Evolutionary conservation across 2,888 invertebrate genomes (phyloP).

Genomic region (Erynnis tages): DNA sequence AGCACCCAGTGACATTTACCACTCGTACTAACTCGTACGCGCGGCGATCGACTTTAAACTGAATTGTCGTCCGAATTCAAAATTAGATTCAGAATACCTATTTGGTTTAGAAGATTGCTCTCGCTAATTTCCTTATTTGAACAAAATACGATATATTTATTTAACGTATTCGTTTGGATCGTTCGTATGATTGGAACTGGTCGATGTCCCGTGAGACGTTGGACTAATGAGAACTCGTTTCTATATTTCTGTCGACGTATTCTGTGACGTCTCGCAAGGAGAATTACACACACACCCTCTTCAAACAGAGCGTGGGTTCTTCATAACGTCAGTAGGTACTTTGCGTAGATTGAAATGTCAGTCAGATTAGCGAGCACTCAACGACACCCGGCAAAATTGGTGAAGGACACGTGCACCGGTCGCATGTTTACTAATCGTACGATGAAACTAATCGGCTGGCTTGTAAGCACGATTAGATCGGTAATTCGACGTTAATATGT

Average conservation of each 20-base stretch:
- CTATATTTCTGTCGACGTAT: no score
- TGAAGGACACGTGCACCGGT: conserved; percentile 7
- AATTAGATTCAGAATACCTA: conserved; percentile 8
- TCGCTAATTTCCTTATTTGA: no score
- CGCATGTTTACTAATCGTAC: conserved; percentile 28
- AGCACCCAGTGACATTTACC: conserved; percentile 39
- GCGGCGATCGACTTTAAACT: conserved; percentile 7
- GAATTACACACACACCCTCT: no score
- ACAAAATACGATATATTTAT: no score
- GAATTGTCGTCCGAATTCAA: conserved; percentile 19
- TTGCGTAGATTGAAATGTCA: conserved; percentile 14
- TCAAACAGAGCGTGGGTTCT: not conserved
- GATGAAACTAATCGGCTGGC: conserved; percentile 26
- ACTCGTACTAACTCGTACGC: conserved; percentile 30
- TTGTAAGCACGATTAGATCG: conserved; percentile 22
- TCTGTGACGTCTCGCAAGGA: no score
- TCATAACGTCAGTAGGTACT: conserved; percentile 17
- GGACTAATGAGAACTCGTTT: no score
- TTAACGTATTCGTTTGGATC: no score
- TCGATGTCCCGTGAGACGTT: no score
- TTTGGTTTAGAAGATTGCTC: not conserved
- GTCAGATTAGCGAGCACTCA: conserved; percentile 1
- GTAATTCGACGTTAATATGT: conserved; percentile 25
- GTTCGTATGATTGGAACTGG: no score
- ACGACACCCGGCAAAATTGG: not conserved